phyloP scores from a whole-genome alignment of 2,888 invertebrate genomes.

The Philereme vetulata region DNA sequence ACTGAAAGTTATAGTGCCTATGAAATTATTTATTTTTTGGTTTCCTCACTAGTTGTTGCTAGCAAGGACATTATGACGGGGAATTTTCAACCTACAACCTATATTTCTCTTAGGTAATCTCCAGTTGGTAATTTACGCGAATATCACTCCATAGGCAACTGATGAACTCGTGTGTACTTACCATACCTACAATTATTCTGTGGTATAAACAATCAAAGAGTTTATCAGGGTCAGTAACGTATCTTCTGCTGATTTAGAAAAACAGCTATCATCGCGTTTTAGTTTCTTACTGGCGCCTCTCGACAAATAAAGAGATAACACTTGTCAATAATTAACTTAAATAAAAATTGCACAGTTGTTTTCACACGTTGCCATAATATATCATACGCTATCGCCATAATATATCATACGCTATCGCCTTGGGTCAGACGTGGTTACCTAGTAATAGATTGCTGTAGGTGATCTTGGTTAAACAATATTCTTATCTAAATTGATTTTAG shows the following conservation, averaged over 20 bases:
- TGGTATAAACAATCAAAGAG: slow-evolving; percentile 58
- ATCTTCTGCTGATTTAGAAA: slow-evolving; percentile 58
- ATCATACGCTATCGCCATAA: too few species aligned
- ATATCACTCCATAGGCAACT: slow-evolving; percentile 47
- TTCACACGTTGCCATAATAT: slow-evolving; percentile 7
- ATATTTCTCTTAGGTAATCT: not conserved
- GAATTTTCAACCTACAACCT: not conserved
- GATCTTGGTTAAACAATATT: slow-evolving; percentile 12
- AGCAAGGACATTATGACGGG: not conserved
- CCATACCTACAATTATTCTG: slow-evolving; percentile 56
- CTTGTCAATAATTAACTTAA: slow-evolving; percentile 22
- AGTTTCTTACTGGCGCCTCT: slow-evolving; percentile 65
- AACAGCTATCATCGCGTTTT: slow-evolving; percentile 51
- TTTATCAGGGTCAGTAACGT: slow-evolving; percentile 76
- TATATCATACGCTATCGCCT: slow-evolving; percentile 11
- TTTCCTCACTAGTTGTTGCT: not conserved
- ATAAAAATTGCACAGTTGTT: slow-evolving; percentile 19
- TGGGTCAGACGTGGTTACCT: slow-evolving; percentile 22
- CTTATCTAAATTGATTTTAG: slow-evolving; percentile 30
- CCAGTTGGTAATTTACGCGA: not conserved
- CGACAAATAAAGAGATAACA: slow-evolving; percentile 43
- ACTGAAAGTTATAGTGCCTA: too few species aligned
- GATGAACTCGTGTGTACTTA: slow-evolving; percentile 54
- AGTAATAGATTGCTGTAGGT: slow-evolving; percentile 15
- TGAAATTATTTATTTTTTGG: too few species aligned